Evolutionary conservation across 2,888 invertebrate genomes (phyloP).

Genomic region (Cosmia pyralina): DNA sequence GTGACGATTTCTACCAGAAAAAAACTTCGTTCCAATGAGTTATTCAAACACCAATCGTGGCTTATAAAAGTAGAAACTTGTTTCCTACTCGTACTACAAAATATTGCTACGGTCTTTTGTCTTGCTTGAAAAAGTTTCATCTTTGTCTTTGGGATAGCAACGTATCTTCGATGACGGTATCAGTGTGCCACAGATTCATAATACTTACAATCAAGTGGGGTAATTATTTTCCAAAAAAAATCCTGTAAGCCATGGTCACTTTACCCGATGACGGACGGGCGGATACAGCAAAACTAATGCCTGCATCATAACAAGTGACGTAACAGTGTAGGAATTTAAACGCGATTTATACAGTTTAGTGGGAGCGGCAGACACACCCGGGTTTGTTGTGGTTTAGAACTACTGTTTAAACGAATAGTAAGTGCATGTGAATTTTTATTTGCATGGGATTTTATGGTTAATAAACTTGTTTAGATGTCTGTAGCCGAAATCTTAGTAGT

Average conservation of each 20-base stretch:
- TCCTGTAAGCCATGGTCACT: slow-evolving; percentile 57
- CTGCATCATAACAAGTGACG: slow-evolving; percentile 80
- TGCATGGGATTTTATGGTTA: background rate
- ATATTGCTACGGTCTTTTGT: background rate
- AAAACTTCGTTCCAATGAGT: too few relatives aligned
- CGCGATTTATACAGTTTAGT: slow-evolving; percentile 73
- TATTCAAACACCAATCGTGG: background rate
- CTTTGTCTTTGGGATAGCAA: background rate
- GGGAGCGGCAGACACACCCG: slow-evolving; percentile 64
- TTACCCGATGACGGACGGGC: slow-evolving; percentile 67
- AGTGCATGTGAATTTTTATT: slow-evolving; percentile 4
- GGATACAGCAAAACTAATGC: slow-evolving; percentile 78
- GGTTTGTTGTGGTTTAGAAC: slow-evolving; percentile 32
- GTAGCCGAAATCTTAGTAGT: background rate
- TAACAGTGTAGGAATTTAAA: slow-evolving; percentile 73
- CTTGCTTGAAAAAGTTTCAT: background rate
- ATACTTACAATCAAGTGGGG: too few relatives aligned
- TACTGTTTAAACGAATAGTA: slow-evolving; percentile 22
- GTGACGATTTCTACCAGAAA: too few relatives aligned
- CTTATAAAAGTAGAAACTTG: background rate
- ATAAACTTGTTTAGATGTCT: background rate
- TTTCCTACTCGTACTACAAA: background rate
- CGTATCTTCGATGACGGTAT: background rate
- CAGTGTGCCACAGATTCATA: too few relatives aligned
- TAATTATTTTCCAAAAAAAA: too few relatives aligned